phyloP scores from a whole-genome alignment of 2,797 vertebrate species.

The Poecilia velifera region DNA sequence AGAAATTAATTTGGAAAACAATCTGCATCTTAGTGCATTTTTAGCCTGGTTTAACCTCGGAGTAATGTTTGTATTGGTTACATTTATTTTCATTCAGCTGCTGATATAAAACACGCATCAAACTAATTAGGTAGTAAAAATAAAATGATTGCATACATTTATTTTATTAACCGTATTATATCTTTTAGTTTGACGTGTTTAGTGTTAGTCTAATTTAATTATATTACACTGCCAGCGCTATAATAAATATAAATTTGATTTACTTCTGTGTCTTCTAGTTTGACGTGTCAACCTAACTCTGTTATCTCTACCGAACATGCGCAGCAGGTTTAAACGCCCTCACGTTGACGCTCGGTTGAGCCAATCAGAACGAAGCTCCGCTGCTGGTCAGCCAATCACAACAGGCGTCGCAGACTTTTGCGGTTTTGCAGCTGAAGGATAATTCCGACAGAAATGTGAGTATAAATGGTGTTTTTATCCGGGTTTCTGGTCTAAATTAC shows the following conservation, averaged over 20 bases:
- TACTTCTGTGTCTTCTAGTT: background rate
- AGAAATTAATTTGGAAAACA: background rate
- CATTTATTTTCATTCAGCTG: background rate
- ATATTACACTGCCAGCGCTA: background rate
- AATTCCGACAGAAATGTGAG: constrained; percentile 57
- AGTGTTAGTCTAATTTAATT: background rate
- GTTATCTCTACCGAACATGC: constrained; percentile 63
- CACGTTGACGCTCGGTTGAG: constrained; percentile 10
- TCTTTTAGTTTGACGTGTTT: background rate
- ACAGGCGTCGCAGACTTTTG: accelerated
- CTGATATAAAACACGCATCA: background rate
- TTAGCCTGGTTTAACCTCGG: background rate
- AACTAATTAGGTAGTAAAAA: background rate
- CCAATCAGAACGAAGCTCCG: constrained; percentile 54
- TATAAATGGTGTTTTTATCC: constrained; percentile 36
- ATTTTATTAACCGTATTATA: background rate
- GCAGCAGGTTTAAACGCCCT: background rate
- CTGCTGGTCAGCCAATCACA: constrained; percentile 46
- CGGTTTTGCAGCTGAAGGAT: constrained; percentile 21
- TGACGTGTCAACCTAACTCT: background rate
- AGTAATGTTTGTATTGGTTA: background rate
- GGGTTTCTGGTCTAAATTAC: accelerated
- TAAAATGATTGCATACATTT: background rate
- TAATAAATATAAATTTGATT: background rate
- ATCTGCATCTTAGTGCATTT: background rate